Conservation (phyloP, 2,888 invertebrate genomes). For the Camponotus fellah region DNA sequence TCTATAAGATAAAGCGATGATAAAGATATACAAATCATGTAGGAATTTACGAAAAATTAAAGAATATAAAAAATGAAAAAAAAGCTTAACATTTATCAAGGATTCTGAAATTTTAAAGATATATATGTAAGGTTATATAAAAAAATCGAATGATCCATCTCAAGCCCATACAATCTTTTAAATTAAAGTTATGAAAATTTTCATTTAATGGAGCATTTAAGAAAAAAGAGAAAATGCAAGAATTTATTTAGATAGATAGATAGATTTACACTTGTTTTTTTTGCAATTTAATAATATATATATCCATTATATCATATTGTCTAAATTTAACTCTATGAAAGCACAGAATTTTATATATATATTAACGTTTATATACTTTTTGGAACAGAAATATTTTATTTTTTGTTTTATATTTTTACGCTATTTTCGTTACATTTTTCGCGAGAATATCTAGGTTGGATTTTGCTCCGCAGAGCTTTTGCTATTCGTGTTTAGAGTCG, state of each 20-base stretch:
- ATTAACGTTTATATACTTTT: background rate
- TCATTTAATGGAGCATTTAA: background rate
- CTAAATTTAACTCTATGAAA: background rate
- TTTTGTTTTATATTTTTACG: background rate
- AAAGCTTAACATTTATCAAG: background rate
- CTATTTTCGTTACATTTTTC: background rate
- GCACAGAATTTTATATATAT: background rate
- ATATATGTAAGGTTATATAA: background rate
- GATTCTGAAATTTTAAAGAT: background rate
- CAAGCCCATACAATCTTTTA: background rate
- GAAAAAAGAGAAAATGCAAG: background rate
- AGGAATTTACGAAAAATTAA: background rate
- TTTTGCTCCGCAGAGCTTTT: background rate
- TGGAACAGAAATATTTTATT: background rate
- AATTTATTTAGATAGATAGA: background rate
- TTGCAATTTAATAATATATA: background rate
- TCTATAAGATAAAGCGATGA: background rate
- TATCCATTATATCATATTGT: background rate
- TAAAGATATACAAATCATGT: background rate
- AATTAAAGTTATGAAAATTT: background rate
- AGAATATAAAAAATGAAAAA: background rate
- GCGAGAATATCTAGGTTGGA: background rate
- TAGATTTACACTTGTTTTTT: background rate
- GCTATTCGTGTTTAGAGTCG: conserved; percentile 20
- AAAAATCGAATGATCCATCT: background rate